Percentiles rank a stretch among this genome's conserved stretches.
Evolutionary conservation across 2,888 invertebrate species (phyloP).

Genomic region (Lottia scabra): DNA sequence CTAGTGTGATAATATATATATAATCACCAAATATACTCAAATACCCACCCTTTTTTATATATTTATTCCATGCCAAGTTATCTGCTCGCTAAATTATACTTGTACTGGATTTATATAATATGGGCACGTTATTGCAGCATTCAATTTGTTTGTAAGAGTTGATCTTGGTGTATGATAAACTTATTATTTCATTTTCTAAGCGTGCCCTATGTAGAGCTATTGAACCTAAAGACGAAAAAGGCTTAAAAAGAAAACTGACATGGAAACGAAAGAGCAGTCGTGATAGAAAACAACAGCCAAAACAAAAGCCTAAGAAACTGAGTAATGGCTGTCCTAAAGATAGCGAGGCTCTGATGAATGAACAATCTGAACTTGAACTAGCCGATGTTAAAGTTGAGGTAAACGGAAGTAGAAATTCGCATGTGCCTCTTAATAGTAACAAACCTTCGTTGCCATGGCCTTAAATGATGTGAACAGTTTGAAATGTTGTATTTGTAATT

Average conservation of each 20-base stretch:
- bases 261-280: conserved; percentile 37
- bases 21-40: too few species aligned
- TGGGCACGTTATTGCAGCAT: too few species aligned
- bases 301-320: conserved; percentile 38
- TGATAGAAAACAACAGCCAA: conserved; percentile 27
- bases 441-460: too few species aligned
- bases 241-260: conserved; percentile 34
- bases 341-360: conserved; percentile 47
- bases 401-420: neutral
- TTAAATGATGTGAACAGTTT: too few species aligned
- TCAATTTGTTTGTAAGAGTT: conserved; percentile 1
- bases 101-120: neutral
- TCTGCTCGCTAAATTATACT: neutral
- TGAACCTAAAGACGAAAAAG: conserved; percentile 43
- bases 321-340: conserved; percentile 46
- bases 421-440: too few species aligned
- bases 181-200: conserved; percentile 32
- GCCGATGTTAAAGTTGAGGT: conserved; percentile 34
- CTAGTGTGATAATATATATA: too few species aligned
- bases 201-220: conserved; percentile 54
- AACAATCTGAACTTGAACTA: conserved; percentile 52
- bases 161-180: neutral
- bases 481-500: too few species aligned
- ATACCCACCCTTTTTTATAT: too few species aligned
- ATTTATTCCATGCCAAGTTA: neutral